Percentiles rank a stretch among this genome's conserved stretches.
Conservation (phyloP, 1,140 invertebrate species). For the Drosophila kikkawai region DNA sequence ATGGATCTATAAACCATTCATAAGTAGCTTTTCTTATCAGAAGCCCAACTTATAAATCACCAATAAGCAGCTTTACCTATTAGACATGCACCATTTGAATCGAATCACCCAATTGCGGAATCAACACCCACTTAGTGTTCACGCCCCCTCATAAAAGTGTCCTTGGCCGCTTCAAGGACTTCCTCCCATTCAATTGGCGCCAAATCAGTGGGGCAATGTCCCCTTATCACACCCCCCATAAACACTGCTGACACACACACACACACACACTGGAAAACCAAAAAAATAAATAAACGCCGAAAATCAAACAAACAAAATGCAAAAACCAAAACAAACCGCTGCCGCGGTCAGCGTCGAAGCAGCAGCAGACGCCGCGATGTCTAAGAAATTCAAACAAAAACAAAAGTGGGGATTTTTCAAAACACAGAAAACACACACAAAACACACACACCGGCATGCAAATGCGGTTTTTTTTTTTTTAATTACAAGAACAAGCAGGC, state of each 20-base stretch:
- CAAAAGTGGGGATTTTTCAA: slow-evolving; percentile 43
- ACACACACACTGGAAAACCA: not conserved
- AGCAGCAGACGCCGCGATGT: slow-evolving; percentile 49
- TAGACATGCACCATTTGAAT: slow-evolving; percentile 31
- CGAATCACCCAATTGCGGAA: slow-evolving; percentile 7
- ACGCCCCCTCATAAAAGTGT: slow-evolving; percentile 11
- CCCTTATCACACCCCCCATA: slow-evolving; percentile 51
- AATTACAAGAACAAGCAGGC: slow-evolving; percentile 58
- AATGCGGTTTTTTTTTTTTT: slow-evolving; percentile 53
- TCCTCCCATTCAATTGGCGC: slow-evolving; percentile 47
- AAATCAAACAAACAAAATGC: slow-evolving; percentile 48
- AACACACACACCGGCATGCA: slow-evolving; percentile 54
- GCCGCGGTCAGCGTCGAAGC: slow-evolving; percentile 25
- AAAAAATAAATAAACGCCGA: slow-evolving; percentile 41
- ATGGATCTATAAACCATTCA: not conserved
- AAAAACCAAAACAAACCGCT: slow-evolving; percentile 64
- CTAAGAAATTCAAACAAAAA: slow-evolving; percentile 58
- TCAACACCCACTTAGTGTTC: slow-evolving; percentile 11
- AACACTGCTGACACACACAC: not conserved
- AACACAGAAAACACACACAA: slow-evolving; percentile 18
- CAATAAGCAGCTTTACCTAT: slow-evolving; percentile 15
- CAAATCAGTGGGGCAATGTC: slow-evolving; percentile 59
- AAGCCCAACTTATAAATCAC: not conserved
- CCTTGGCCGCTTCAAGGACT: slow-evolving; percentile 46
- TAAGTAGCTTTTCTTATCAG: not conserved